Conservation (phyloP, 2,797 vertebrate genomes). For the Sebastes miniatus region DNA sequence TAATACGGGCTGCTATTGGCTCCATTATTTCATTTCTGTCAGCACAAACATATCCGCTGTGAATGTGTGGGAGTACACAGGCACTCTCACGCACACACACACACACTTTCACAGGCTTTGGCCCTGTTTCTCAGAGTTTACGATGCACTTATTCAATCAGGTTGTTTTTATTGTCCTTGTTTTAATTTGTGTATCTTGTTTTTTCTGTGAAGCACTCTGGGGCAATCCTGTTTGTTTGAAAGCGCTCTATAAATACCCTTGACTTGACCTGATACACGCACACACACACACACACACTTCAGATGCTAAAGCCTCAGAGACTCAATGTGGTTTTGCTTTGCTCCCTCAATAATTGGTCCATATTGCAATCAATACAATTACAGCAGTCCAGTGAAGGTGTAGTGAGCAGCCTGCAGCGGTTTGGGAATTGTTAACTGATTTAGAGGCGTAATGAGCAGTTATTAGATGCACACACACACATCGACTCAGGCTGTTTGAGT, state of each 20-base stretch:
- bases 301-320: slow-evolving; percentile 38
- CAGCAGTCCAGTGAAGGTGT: slow-evolving; percentile 49
- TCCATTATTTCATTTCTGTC: slow-evolving; percentile 40
- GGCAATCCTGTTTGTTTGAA: slow-evolving; percentile 28
- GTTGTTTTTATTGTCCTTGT: slow-evolving; percentile 13
- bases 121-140: slow-evolving; percentile 33
- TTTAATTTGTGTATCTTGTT: slow-evolving; percentile 52
- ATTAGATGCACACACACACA: slow-evolving; percentile 47
- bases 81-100: background rate
- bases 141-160: slow-evolving; percentile 36
- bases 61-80: slow-evolving; percentile 19
- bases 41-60: slow-evolving; percentile 40
- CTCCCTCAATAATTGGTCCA: slow-evolving; percentile 64
- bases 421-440: slow-evolving; percentile 74
- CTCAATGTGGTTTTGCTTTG: slow-evolving; percentile 45
- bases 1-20: slow-evolving; percentile 30
- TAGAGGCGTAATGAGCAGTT: slow-evolving; percentile 67
- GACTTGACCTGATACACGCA: slow-evolving; percentile 28
- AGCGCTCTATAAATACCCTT: slow-evolving; percentile 40
- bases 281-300: slow-evolving; percentile 3
- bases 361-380: slow-evolving; percentile 74
- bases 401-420: slow-evolving; percentile 53
- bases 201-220: slow-evolving; percentile 36
- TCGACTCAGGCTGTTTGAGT: slow-evolving; percentile 40
- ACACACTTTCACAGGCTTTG: slow-evolving; percentile 1